Base-by-base conservation (phyloP, 2,888 invertebrate genomes). In the Coelopa pilipes region DNA sequence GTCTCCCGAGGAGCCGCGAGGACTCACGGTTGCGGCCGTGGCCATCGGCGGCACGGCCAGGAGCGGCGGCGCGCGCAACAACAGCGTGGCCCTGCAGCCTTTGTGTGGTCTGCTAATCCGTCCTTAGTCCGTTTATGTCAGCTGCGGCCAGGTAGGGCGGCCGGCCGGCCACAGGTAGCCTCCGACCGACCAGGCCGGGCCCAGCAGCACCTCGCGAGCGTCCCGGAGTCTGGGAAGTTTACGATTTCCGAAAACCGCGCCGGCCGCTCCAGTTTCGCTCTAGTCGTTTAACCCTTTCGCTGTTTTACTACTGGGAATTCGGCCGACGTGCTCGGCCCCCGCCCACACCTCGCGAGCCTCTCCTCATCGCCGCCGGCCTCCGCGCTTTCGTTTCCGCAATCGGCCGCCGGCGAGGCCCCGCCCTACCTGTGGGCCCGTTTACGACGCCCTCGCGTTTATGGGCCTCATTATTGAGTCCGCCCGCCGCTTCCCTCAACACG, bases 41-140 rank as follows among this genome's bases (percentile, higher is more conserved):
- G n/a, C n/a, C n/a, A 49, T 63, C 12, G 13, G 10, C 21, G 45
- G 19, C 10, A 11, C 49, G 62, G 9, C 0, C 3, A 57, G 55
- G 57, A 9, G 45, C 50, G 15, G 65, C 46, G 19, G 74, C 65
- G 68, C 55, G 70, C 46, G 65, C 70, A 59, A 46, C 19, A 46
- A 19, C 57, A 69, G 46, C 19, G 46, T 4, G 34, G 34, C 34
- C 34, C 4, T 69, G 19, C 9, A 70, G 66, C 67, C 69, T 74
- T 74, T 76, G 78, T 75, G 78, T 78, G 78, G 76, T 76, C 76
- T 76, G 53, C 68, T 75, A 78, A 76, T 75, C 73, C 63, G 50
- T 50, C 59, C 68, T 75, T 71, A 65, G 70, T 66, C 70, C 69
- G 19, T 70, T 72, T 72, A 73, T 73, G 67, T 69, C 75, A 75